Conservation (phyloP, 2,888 invertebrate genomes). For the Harmothoe impar region DNA sequence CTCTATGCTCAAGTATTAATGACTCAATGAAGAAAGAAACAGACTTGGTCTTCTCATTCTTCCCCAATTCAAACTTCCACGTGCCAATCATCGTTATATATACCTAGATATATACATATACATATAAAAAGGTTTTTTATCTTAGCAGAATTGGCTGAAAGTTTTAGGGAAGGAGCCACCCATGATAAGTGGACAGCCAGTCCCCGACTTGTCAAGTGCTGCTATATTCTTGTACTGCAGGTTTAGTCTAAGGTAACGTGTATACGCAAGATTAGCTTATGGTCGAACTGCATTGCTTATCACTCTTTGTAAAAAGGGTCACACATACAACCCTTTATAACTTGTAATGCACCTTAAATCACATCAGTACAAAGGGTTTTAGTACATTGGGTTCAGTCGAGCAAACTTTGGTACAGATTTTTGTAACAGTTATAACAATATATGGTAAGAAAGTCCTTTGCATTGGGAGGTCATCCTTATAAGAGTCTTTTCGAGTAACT, state of each 20-base stretch:
- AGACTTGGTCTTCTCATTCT: not conserved
- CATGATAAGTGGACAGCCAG: not conserved
- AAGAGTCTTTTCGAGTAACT: not conserved
- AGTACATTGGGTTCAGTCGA: slow-evolving; percentile 47
- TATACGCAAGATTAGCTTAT: slow-evolving; percentile 32
- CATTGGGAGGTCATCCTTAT: not conserved
- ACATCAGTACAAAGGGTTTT: slow-evolving; percentile 45
- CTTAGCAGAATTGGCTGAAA: slow-evolving; percentile 61
- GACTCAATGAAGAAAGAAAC: slow-evolving; percentile 13
- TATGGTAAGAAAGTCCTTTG: slow-evolving; percentile 34
- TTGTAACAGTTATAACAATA: not conserved
- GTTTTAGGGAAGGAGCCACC: slow-evolving; percentile 33
- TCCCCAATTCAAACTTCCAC: not conserved
- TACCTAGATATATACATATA: slow-evolving; percentile 15
- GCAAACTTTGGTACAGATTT: slow-evolving; percentile 43
- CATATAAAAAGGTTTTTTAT: not conserved
- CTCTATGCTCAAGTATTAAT: not conserved
- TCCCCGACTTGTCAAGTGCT: slow-evolving; percentile 23
- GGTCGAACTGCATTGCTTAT: slow-evolving; percentile 61
- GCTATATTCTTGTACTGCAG: slow-evolving; percentile 21
- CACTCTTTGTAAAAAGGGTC: slow-evolving; percentile 27
- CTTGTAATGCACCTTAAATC: slow-evolving; percentile 31
- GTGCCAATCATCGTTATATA: not conserved
- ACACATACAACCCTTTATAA: not conserved
- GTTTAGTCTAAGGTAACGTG: slow-evolving; percentile 31